Percentiles rank a stretch among this genome's conserved stretches.
Evolutionary conservation across 2,797 vertebrate species (phyloP).

Genomic region (Pristis pectinata): DNA sequence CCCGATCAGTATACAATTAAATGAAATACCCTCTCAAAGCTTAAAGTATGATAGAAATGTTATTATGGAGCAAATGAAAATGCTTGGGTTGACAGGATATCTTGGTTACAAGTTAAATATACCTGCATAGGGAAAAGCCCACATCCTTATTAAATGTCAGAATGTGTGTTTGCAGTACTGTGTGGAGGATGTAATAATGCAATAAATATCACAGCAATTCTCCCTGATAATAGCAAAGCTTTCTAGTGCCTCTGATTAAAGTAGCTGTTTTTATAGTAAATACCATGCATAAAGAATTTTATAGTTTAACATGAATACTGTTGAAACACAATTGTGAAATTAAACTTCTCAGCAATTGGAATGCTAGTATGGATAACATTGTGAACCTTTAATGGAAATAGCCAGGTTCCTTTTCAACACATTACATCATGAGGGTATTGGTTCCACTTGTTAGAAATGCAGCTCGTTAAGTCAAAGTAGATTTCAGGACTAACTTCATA

Average conservation of each 20-base stretch:
- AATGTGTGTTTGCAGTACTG: background rate
- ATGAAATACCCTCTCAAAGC: constrained; percentile 14
- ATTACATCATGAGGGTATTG: background rate
- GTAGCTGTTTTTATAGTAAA: background rate
- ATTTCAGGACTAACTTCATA: background rate
- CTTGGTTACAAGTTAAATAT: background rate
- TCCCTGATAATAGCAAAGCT: background rate
- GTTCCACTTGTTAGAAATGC: background rate
- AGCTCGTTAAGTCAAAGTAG: background rate
- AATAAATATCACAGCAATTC: background rate
- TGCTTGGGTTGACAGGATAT: background rate
- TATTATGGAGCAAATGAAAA: constrained; percentile 20
- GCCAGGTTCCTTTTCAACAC: background rate
- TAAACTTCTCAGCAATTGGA: background rate
- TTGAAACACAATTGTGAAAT: background rate
- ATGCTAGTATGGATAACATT: no score
- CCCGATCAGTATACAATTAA: background rate
- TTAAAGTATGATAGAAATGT: background rate
- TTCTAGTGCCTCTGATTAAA: background rate
- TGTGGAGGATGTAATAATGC: background rate
- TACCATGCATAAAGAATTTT: background rate
- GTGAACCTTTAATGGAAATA: background rate
- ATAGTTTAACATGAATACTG: background rate
- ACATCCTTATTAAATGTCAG: background rate
- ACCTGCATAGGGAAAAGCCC: constrained; percentile 25